A percentile compares a stretch with the other conserved stretches of the same genome.
These are phyloP conservation scores for Hydrocynus forskahlii DNA, from an alignment of 2,797 vertebrate species.

Conservation along the genomic window DNA sequence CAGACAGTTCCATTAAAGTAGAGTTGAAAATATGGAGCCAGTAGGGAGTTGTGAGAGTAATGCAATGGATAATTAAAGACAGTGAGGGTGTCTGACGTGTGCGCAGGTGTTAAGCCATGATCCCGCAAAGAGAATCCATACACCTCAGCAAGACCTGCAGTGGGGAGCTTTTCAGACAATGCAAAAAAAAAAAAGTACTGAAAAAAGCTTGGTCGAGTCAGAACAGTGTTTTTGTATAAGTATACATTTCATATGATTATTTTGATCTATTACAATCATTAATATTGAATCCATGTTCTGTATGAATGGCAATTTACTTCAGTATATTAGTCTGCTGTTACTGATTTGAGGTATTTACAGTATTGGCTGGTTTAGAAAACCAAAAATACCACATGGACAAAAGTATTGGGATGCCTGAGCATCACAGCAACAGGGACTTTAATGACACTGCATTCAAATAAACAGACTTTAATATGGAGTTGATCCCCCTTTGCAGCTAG, in stretches of 20 bases:
- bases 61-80: conserved; percentile 43
- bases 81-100: neutral
- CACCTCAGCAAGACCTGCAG: neutral
- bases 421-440: no score
- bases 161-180: neutral
- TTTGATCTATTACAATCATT: neutral
- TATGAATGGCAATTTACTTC: no score
- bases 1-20: conserved; percentile 46
- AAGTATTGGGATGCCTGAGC: no score
- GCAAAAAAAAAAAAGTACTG: neutral
- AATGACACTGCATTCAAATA: no score
- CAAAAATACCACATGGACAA: no score
- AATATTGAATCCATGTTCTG: neutral
- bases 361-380: no score
- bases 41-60: conserved; percentile 30
- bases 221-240: neutral
- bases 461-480: no score
- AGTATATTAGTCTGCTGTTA: no score
- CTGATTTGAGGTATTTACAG: no score
- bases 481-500: no score
- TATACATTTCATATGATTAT: no score
- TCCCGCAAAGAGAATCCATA: neutral
- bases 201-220: neutral
- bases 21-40: conserved; percentile 29
- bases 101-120: conserved; percentile 9